Conservation (phyloP, 2,888 invertebrate genomes). For the Tipula vernalis region DNA sequence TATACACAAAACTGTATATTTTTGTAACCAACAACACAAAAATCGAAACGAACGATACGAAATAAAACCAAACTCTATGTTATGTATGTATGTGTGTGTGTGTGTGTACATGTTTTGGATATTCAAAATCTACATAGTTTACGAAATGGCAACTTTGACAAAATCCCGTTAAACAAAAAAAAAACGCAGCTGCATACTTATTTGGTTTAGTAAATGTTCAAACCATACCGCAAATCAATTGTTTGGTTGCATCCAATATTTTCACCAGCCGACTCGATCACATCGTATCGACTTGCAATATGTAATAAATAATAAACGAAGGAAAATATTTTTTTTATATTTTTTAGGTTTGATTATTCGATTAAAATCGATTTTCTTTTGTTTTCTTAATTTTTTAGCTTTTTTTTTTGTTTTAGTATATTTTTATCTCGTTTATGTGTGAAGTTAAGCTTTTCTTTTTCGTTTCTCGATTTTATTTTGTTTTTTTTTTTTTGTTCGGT, state of each 20-base stretch:
- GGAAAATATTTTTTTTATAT: not conserved
- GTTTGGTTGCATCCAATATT: not conserved
- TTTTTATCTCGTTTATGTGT: not conserved
- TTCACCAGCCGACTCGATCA: not conserved
- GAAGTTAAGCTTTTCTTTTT: not conserved
- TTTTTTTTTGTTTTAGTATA: not conserved
- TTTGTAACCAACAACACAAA: not conserved
- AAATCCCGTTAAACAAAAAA: not conserved
- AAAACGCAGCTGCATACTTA: not conserved
- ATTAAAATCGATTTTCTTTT: constrained; percentile 4
- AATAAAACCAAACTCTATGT: not conserved
- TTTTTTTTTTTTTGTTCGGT: not conserved
- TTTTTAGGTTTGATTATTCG: not conserved
- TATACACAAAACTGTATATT: not conserved
- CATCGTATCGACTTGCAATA: not conserved
- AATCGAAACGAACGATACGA: not conserved
- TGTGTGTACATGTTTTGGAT: not conserved
- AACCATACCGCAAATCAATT: not conserved
- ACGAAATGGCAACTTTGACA: not conserved
- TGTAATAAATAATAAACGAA: not conserved
- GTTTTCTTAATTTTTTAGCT: not conserved
- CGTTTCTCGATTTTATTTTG: not conserved
- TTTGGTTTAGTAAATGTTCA: not conserved
- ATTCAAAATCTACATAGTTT: not conserved
- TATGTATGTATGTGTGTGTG: not conserved